Percentiles rank a stretch among this genome's conserved stretches.
Conservation (phyloP, 1,140 invertebrate genomes). For the Philopotamus ludificatus region DNA sequence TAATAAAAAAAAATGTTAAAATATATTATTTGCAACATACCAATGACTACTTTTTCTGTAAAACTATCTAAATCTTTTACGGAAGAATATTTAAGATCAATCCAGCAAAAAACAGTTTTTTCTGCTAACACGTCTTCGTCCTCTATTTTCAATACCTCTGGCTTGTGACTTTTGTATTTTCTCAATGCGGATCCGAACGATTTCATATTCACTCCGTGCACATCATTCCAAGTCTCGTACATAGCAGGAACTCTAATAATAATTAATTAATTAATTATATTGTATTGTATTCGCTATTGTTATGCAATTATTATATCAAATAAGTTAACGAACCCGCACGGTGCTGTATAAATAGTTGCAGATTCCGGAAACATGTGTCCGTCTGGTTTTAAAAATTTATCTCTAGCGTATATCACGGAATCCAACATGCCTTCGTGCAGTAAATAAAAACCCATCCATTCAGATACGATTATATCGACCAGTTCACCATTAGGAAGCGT, state of each 20-base stretch:
- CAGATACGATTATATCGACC: slow-evolving; percentile 95
- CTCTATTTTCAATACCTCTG: slow-evolving; percentile 54
- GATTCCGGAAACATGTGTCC: slow-evolving; percentile 69
- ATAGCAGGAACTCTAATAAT: slow-evolving; percentile 60
- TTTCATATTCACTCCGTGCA: slow-evolving; percentile 60
- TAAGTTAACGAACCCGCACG: slow-evolving; percentile 58
- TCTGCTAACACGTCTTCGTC: slow-evolving; percentile 56
- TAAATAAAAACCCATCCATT: slow-evolving; percentile 99
- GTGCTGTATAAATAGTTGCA: slow-evolving; percentile 62
- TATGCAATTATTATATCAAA: neutral
- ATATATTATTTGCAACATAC: no score
- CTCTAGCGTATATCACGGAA: slow-evolving; percentile 84
- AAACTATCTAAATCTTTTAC: slow-evolving; percentile 53
- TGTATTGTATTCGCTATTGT: neutral
- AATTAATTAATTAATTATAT: slow-evolving; percentile 8
- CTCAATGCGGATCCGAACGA: slow-evolving; percentile 56
- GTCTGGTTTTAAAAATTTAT: slow-evolving; percentile 82
- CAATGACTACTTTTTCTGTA: slow-evolving; percentile 49
- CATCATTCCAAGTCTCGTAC: slow-evolving; percentile 60
- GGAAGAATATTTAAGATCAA: slow-evolving; percentile 58
- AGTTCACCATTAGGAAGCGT: slow-evolving; percentile 77
- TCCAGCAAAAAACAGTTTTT: slow-evolving; percentile 58
- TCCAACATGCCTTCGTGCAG: slow-evolving; percentile 98
- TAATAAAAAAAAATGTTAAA: slow-evolving; percentile 8
- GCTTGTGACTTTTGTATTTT: slow-evolving; percentile 55